A percentile compares a stretch with the other conserved stretches of the same genome.
Conservation (phyloP, 2,113 vertebrate genomes). For the Rhadina sibilatrix region DNA sequence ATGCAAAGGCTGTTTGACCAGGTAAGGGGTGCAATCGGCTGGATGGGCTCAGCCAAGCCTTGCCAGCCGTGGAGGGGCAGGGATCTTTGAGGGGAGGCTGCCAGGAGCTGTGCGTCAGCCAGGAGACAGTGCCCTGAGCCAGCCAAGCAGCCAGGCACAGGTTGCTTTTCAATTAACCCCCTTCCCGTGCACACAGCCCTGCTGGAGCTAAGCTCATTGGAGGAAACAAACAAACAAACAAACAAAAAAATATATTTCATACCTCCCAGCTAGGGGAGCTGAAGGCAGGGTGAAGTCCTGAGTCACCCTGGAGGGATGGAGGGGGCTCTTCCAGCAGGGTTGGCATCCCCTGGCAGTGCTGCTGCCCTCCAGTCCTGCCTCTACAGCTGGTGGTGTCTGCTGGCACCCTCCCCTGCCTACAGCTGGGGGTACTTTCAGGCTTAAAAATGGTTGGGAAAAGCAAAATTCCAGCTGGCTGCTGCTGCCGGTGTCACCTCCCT, state of each 20-base stretch:
- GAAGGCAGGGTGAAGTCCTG: background rate
- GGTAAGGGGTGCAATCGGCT: background rate
- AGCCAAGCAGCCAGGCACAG: background rate
- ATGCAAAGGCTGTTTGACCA: background rate
- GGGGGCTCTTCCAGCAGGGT: background rate
- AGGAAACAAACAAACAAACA: background rate
- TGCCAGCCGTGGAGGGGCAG: background rate
- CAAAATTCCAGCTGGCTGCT: background rate
- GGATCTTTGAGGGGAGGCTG: background rate
- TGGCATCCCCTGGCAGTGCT: background rate
- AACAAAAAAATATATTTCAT: background rate
- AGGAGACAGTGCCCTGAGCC: background rate
- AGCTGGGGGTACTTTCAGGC: background rate
- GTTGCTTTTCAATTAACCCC: conserved; percentile 21
- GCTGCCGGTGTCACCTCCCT: background rate
- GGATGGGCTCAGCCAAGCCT: background rate
- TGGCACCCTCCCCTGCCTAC: background rate
- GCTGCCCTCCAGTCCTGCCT: background rate
- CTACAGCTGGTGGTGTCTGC: background rate
- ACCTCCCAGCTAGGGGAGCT: background rate
- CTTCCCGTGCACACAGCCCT: background rate
- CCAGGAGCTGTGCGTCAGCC: background rate
- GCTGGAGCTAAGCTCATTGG: background rate
- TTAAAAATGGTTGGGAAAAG: background rate
- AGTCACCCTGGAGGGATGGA: background rate